Percentiles rank a stretch among this genome's conserved stretches.
Conservation (phyloP, 2,797 vertebrate genomes). For the Bucorvus abyssinicus region DNA sequence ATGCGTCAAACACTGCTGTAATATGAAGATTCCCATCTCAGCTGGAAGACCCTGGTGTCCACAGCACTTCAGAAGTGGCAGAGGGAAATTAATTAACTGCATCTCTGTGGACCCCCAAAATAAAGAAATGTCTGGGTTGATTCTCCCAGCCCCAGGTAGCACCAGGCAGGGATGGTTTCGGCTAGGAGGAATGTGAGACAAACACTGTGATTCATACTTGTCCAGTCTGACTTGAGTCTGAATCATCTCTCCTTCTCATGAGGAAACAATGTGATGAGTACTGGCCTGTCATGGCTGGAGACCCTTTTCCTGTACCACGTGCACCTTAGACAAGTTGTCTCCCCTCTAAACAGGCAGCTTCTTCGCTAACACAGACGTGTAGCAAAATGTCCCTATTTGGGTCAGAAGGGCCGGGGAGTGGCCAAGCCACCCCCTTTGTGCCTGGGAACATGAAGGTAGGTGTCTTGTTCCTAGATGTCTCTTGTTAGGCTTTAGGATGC, state of each 20-base stretch:
- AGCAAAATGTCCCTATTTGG: fast-evolving
- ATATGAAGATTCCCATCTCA: not conserved
- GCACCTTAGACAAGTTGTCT: not conserved
- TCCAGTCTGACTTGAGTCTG: not conserved
- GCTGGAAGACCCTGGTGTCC: not conserved
- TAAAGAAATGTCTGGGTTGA: not conserved
- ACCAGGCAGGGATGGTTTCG: not conserved
- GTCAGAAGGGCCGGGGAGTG: not conserved
- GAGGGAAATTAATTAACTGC: not conserved
- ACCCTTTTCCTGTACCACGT: not conserved
- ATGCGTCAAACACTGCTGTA: not conserved
- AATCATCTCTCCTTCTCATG: not conserved
- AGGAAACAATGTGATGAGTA: not conserved
- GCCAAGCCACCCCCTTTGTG: too few species aligned
- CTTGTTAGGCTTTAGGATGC: not conserved
- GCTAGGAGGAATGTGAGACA: not conserved
- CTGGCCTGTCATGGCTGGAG: not conserved
- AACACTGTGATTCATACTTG: conserved; percentile 5
- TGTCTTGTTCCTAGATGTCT: not conserved
- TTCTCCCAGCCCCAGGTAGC: not conserved
- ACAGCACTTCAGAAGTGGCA: not conserved
- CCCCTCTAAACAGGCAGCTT: not conserved
- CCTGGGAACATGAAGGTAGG: fast-evolving
- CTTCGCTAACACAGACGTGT: not conserved
- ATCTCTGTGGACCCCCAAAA: not conserved